A percentile compares a stretch with the other conserved stretches of the same genome.
Conservation (phyloP, 2,797 vertebrate genomes). For the Hylomyscus alleni region DNA sequence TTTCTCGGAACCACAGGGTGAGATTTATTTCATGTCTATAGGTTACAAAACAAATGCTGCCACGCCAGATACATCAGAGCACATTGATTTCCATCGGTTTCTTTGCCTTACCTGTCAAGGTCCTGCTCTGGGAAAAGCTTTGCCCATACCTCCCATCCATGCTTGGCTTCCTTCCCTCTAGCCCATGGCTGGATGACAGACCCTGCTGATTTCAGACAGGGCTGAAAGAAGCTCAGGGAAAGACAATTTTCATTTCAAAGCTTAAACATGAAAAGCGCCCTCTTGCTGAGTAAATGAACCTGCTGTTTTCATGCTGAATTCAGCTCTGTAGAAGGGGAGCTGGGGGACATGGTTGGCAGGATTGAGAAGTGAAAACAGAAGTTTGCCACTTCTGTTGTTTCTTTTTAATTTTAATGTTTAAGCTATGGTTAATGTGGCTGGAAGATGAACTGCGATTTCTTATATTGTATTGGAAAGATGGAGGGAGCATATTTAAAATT, state of each 20-base stretch:
- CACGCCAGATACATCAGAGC: neutral
- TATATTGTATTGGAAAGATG: slow-evolving; percentile 79
- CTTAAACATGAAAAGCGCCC: slow-evolving; percentile 86
- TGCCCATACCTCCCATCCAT: neutral
- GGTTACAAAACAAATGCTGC: neutral
- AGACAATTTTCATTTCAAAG: slow-evolving; percentile 89
- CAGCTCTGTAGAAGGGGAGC: slow-evolving; percentile 84
- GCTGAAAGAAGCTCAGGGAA: slow-evolving; percentile 83
- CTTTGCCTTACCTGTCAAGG: neutral
- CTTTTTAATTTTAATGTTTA: slow-evolving; percentile 59
- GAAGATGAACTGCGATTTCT: slow-evolving; percentile 79
- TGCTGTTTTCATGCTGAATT: slow-evolving; percentile 85
- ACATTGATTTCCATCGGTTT: neutral
- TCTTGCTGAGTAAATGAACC: slow-evolving; percentile 86
- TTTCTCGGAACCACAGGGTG: neutral
- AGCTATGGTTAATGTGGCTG: slow-evolving; percentile 77
- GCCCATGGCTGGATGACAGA: slow-evolving; percentile 76
- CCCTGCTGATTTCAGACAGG: slow-evolving; percentile 84
- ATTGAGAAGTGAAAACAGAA: neutral
- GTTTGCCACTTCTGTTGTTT: slow-evolving; percentile 38
- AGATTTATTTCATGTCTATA: neutral
- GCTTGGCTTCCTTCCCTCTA: neutral
- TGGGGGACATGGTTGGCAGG: slow-evolving; percentile 81
- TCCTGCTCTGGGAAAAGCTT: neutral
- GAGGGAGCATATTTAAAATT: slow-evolving; percentile 80